phyloP scores from a whole-genome alignment of 2,888 invertebrate genomes.

The Cataglyphis cursor region DNA sequence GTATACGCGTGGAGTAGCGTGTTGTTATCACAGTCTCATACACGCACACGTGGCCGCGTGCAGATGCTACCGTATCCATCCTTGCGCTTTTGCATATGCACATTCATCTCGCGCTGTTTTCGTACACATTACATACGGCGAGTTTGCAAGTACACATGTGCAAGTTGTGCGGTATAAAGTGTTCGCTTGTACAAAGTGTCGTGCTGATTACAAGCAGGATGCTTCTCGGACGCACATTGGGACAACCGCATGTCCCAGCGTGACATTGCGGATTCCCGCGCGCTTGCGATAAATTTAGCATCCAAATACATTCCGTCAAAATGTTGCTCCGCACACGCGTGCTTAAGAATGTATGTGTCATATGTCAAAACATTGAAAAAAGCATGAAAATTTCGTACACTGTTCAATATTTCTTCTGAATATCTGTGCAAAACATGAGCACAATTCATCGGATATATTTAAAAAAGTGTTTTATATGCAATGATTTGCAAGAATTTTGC shows the following conservation, averaged over 20 bases:
- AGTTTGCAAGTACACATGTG: background rate
- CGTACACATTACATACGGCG: constrained; percentile 18
- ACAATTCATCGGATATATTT: background rate
- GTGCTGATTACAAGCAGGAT: constrained; percentile 18
- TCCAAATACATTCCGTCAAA: constrained; percentile 8
- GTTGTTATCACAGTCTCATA: background rate
- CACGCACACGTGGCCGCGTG: background rate
- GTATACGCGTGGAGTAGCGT: background rate
- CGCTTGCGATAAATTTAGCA: constrained; percentile 33
- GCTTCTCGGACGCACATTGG: constrained; percentile 12
- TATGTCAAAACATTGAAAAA: no score
- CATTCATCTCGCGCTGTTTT: constrained; percentile 36
- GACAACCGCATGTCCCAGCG: constrained; percentile 13
- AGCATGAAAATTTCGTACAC: no score
- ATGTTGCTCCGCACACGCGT: background rate
- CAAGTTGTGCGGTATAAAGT: constrained; percentile 1
- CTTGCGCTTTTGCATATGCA: background rate
- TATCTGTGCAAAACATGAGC: no score
- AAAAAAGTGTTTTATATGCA: background rate
- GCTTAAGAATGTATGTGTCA: background rate
- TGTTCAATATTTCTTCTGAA: no score
- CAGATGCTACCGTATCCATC: background rate
- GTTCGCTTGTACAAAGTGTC: constrained; percentile 29
- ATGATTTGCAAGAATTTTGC: background rate
- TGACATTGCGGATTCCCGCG: constrained; percentile 32